Evolutionary conservation across 2,888 invertebrate genomes (phyloP), one percentile per base, ranked within the genome.

Genomic region (Crocallis elinguaria): DNA sequence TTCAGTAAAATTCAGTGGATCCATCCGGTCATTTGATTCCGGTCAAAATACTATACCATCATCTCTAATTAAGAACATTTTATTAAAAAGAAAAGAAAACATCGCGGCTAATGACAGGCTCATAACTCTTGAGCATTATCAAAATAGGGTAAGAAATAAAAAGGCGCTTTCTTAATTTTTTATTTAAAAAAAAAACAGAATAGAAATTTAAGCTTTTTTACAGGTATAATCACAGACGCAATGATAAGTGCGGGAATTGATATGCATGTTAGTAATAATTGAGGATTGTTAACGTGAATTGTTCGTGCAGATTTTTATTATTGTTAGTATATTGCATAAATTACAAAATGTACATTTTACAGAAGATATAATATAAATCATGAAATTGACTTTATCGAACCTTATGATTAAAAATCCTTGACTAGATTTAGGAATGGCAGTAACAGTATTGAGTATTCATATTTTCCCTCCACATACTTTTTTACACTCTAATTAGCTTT

Each of bases 141-240:
- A 63, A 64, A 59, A 49, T 61, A 43, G 42, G 48, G 44, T 60
- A 63, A 66, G 61, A 76, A 88, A 86, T 88, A 68, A 88, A 87
- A 88, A 79, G 71, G 79, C 73, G 70, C 77, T 79, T 81, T 73
- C 61, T 42, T 68, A 69, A 70, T 67, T 64, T 71, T 88, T 87
- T 86, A 86, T 85, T 88, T 60, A 77, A 57, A 64, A 57, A 77
- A 57, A 64, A 57, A 55, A 12, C 35, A 19, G 37, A 54, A 52
- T 42, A 58, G 52, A 57, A 44, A 32, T 48, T 48, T 48, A 49
- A 62, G 62, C 62, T 54, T 62, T n/a, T 60, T 50, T 51, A 57
- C 52, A 48, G 35, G 12, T 41, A 49, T 57, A 60, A 64, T 62
- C 60, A 64, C 64, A 64, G 64, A 64, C 50, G 45, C 52, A 46